Base-by-base conservation (phyloP, 1,140 invertebrate species). In the Harpegnathos saltator region DNA sequence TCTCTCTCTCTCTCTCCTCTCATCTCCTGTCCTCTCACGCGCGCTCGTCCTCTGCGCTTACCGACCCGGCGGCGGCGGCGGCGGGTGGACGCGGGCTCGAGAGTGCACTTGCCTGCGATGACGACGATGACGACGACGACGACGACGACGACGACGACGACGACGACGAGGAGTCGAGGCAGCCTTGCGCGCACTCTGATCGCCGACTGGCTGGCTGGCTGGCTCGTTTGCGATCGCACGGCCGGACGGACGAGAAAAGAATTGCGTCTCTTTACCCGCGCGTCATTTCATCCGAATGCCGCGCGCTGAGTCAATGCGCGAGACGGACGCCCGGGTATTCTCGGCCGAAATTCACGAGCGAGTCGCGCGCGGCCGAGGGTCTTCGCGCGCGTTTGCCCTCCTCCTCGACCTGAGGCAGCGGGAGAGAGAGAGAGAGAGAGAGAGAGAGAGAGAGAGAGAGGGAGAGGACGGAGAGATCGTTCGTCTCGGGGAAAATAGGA, bases 211-310 rank as follows among this genome's bases (percentile, higher is more conserved):
- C n/a, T n/a, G n/a, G n/a, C n/a, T n/a, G 52, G 11, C 1, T 50
- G 33, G 62, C 56, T 77, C 81, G 81, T 68, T 83, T 58, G 44
- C 38, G 74, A 80, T 66, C 74, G 52, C 63, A 83, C 29, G 48
- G 54, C 54, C 74, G 61, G 72, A 65, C 61, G 38, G 22, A 48
- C 65, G 52, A 80, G 65, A 80, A 58, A 56, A 68, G 59, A 90
- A 85, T 88, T 69, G 48, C 65, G 69, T 83, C 82, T 86, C 91
- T 91, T 92, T 92, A 92, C 87, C 90, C 90, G 87, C 89, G 90
- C 92, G 92, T 92, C 92, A 90, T 92, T 92, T 93, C 91, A 83
- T 92, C 87, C 89, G 85, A 93, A 92, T 91, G 71, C 83, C 65
- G 86, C 73, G 66, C 58, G 19, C 22, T 54, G 24, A 50, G 17